Conservation (phyloP, 2,888 invertebrate species). For the Deroplatys truncata region DNA sequence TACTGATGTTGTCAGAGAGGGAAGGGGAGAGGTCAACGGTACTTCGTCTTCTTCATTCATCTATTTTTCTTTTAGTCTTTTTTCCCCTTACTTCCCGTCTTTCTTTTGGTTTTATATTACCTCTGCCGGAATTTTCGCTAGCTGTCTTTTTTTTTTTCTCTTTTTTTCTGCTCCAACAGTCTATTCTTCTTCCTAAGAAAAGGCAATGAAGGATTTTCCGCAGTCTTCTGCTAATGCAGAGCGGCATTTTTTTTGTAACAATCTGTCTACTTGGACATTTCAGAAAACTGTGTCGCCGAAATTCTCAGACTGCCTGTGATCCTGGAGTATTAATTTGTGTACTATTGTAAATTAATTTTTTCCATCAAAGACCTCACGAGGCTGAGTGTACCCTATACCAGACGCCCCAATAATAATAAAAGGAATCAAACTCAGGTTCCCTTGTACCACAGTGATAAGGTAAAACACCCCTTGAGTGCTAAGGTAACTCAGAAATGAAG, state of each 20-base stretch:
- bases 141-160: background rate
- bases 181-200: background rate
- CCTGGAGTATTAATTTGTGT: too few relatives aligned
- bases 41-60: slow-evolving; percentile 8
- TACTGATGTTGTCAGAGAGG: background rate
- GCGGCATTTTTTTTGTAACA: background rate
- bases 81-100: background rate
- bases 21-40: background rate
- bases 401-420: too few relatives aligned
- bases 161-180: background rate
- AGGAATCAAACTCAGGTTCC: too few relatives aligned
- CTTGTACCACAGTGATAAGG: too few relatives aligned
- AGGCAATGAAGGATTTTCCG: background rate
- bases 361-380: too few relatives aligned
- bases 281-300: too few relatives aligned
- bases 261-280: too few relatives aligned
- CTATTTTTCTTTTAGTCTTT: background rate
- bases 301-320: too few relatives aligned
- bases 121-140: background rate
- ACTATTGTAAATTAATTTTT: too few relatives aligned
- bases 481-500: too few relatives aligned
- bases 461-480: too few relatives aligned
- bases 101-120: background rate
- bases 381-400: too few relatives aligned
- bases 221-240: background rate